Evolutionary conservation across 2,888 invertebrate genomes (phyloP), one percentile per base, ranked within the genome.

Genomic region (Iselma pallidipennis): DNA sequence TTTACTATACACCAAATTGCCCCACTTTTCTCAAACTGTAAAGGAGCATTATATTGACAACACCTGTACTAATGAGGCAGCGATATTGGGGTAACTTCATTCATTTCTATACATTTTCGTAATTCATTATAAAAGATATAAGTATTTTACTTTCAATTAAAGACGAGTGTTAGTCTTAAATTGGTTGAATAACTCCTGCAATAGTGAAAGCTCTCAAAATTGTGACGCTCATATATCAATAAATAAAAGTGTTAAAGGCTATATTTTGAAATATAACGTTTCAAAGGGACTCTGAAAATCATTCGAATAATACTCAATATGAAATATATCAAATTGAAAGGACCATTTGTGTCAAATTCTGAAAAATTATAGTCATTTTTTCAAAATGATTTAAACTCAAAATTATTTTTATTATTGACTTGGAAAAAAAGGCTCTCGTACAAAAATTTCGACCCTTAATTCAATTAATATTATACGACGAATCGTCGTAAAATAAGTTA

Each of bases 261-360:
- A 45, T 16, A 16, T 54, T 28, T 9, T 58, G 58, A 62, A 62
- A 58, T 58, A 58, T 52, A 37, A 61, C 14, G 57, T 61, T 61
- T 21, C 57, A 57, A 52, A 57, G 25, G 57, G 55, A 12, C 50
- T 51, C 28, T 55, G n/a, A 52, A 52, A 58, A n/a, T 48, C 26
- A 51, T 59, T 59, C 55, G 55, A 59, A 61, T 58, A 61, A 58
- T 52, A 57, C 45, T 61, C 65, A 58, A 57, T 67, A 55, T 55
- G 55, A 48, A 37, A 67, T 67, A 63, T 67, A 63, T 65, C 65
- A 67, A 64, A 59, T 59, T 33, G 50, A 53, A 51, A 55, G 37
- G 52, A 49, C 55, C 51, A 65, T 67, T 65, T 48, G 52, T 29
- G 67, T 67, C 61, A 60, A 42, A 57, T 63, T 65, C 26, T 26